Evolutionary conservation across 1,140 invertebrate genomes (phyloP), one percentile per base, ranked within the genome.

Genomic region (Schlechtendalia chinensis): DNA sequence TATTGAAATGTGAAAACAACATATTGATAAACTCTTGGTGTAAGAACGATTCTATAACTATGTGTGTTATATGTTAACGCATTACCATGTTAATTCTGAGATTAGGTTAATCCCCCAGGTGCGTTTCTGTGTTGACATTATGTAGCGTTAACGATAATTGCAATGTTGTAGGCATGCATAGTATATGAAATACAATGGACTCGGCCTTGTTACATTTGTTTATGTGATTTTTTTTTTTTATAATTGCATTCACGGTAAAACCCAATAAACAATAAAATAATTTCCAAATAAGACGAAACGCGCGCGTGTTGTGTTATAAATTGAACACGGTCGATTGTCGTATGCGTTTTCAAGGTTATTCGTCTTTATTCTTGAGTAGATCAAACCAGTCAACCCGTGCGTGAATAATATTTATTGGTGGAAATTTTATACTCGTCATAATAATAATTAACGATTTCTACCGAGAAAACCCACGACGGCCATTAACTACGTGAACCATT

Each of bases 291-390:
- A 50, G 22, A 69, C 6, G 45, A 47, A 22, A 69, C 22, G 29
- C 22, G 16, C 14, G 17, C 47, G 24, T 16, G 16, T 69, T 69
- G 22, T 50, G 22, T 39, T 67, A 8, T 45, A 67, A 1, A 63
- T 67, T n/a, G n/a, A n/a, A 67, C 32, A 24, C n/a, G 47, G n/a
- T 16, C 29, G 3, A 16, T 0, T 22, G 24, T 24, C 4, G 2
- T 24, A 24, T 69, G 6, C 16, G 24, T 69, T 27, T 50, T 24
- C 67, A 69, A 69, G 67, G 67, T 69, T 67, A 50, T 67, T 67
- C 12, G 24, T n/a, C 32, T 47, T 47, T 16, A 67, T 47, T 45
- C 32, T 39, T 8, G 32, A 39, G 32, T 39, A 39, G 32, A n/a
- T n/a, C 19, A 67, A n/a, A 14, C 45, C 29, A n/a, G 22, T n/a